A percentile compares a stretch with the other conserved stretches of the same genome.
phyloP scores from a whole-genome alignment of 2,113 vertebrate genomes.

The Mohoua ochrocephala region DNA sequence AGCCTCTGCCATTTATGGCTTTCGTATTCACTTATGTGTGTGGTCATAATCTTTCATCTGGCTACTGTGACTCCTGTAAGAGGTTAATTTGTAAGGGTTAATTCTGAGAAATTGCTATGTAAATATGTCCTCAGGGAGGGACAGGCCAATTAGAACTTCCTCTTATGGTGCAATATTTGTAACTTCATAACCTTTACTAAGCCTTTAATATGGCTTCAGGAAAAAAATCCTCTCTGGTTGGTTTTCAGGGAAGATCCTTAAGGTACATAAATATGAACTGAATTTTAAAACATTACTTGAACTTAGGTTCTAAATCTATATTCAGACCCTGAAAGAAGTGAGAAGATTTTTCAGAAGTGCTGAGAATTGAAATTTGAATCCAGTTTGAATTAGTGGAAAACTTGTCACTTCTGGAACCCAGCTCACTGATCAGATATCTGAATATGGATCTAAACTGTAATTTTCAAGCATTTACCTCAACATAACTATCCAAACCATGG shows the following conservation, averaged over 20 bases:
- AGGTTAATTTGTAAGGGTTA: slow-evolving; percentile 43
- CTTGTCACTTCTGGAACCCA: background rate
- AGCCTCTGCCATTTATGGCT: background rate
- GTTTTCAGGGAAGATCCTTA: background rate
- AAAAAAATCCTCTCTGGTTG: background rate
- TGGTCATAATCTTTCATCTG: background rate
- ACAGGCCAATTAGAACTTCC: background rate
- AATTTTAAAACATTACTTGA: slow-evolving; percentile 1
- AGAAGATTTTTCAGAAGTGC: background rate
- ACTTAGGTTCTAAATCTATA: background rate
- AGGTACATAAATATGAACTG: background rate
- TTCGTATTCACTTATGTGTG: background rate
- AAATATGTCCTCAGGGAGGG: slow-evolving; percentile 4
- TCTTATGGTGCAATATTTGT: slow-evolving; percentile 1
- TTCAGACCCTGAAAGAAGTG: background rate
- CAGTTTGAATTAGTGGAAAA: background rate
- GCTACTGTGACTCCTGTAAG: background rate
- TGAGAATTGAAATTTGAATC: background rate
- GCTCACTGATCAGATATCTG: background rate
- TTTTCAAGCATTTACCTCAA: background rate
- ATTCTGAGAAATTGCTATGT: background rate
- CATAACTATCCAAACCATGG: background rate
- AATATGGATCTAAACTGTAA: background rate
- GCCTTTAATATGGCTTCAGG: background rate
- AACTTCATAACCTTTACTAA: slow-evolving; percentile 8